Percentiles rank a stretch among this genome's conserved stretches.
Evolutionary conservation across 2,797 vertebrate genomes (phyloP).

Genomic region (Pangasius larnaudii): DNA sequence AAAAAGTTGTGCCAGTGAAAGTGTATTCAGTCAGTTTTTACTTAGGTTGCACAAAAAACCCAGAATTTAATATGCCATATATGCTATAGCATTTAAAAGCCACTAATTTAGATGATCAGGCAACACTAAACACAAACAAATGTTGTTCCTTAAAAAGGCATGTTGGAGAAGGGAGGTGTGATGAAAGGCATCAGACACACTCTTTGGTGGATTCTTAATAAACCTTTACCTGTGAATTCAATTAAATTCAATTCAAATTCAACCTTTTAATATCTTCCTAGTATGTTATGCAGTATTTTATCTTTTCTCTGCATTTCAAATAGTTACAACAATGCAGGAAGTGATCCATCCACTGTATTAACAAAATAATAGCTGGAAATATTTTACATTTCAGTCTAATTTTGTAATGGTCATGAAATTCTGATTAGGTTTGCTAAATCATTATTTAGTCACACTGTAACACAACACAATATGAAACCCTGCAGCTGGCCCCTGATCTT

Average conservation of each 20-base stretch:
- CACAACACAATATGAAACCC: neutral
- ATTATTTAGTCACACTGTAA: neutral
- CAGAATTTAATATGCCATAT: neutral
- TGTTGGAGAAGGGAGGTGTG: neutral
- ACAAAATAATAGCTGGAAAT: neutral
- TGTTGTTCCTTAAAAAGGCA: neutral
- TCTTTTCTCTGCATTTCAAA: neutral
- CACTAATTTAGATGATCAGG: neutral
- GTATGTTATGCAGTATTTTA: neutral
- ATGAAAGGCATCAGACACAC: neutral
- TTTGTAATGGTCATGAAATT: neutral
- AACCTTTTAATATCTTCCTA: neutral
- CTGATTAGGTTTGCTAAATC: neutral
- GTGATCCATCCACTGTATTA: neutral
- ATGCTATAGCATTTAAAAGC: neutral
- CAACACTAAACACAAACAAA: neutral
- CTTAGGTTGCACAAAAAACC: neutral
- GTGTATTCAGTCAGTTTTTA: neutral
- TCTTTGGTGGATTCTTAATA: neutral
- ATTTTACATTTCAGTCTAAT: neutral
- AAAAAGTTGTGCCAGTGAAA: conserved; percentile 49
- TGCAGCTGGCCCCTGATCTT: neutral
- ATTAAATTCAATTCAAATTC: neutral
- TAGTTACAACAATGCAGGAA: neutral
- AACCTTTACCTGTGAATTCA: neutral